Base-by-base conservation (phyloP, 2,113 vertebrate genomes). In the Leiothrix lutea region DNA sequence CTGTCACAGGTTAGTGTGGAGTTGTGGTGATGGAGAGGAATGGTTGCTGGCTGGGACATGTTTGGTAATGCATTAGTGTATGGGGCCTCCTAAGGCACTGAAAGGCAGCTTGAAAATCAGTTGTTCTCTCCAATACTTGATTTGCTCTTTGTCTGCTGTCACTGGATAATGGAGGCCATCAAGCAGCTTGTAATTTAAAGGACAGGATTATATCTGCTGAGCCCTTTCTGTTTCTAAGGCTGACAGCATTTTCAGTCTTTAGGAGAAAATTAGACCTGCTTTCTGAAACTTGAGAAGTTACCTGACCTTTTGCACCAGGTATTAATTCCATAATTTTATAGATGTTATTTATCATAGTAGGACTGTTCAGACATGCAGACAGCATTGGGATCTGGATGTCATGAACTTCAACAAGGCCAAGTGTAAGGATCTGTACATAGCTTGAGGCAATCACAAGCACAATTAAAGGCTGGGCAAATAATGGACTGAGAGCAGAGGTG, bases 1-100 rank as follows among this genome's bases (percentile, higher is more conserved):
- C 99, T 4, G 99, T 99, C 93, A 99, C 99, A 98, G 99, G 99
- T 99, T 72, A 95, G 98, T 94, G 40, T 25, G 47, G 60, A 73
- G 53, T 70, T 62, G 10, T 0, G 33, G 13, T 62, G 58, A 11
- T 85, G 48, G 38, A 72, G 54, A 24, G 29, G 22, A 48, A 8
- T 54, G 36, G 7, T 42, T 90, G 45, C n/a, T 82, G 47, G 8
- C 75, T 82, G 58, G 87, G 60, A 62, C 7, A 1, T 29, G 33
- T 36, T 23, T 45, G 31, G 14, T 53, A 53, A 57, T 69, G 18
- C 53, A 5, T 36, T 36, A 36, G 9, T 29, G 25, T 50, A 2
- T 51, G 33, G 42, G 45, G 13, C 38, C 80, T 90, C 85, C 67
- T 57, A n/a, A 47, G 51, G 50, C 57, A 51, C 20, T 60, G 25